phyloP scores from a whole-genome alignment of 2,797 vertebrate genomes.

The Bradypodion ventrale region DNA sequence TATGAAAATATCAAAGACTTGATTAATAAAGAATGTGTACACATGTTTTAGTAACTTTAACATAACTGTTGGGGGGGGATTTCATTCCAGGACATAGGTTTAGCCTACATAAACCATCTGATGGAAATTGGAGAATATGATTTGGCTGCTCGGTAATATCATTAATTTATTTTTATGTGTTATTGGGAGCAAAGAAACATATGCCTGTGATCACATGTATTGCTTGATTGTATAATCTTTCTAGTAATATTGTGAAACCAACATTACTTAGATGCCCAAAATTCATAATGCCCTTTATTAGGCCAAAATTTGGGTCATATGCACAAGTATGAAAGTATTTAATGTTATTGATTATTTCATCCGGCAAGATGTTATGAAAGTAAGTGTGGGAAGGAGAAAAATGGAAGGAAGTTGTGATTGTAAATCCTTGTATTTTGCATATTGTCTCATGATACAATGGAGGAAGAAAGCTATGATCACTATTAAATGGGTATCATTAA shows the following conservation, averaged over 20 bases:
- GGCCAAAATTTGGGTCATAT: too few relatives aligned
- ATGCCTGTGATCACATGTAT: background rate
- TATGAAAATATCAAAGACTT: background rate
- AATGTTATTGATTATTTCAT: too few relatives aligned
- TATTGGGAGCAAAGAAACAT: background rate
- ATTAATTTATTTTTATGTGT: constrained; percentile 5
- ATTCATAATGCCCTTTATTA: too few relatives aligned
- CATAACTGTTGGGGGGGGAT: constrained; percentile 24
- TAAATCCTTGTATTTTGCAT: too few relatives aligned
- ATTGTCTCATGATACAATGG: too few relatives aligned
- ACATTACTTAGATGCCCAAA: background rate
- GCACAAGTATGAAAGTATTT: too few relatives aligned
- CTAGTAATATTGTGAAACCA: background rate
- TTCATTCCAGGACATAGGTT: constrained; percentile 87
- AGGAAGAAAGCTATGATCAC: too few relatives aligned
- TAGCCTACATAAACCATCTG: constrained; percentile 95
- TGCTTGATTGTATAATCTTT: background rate
- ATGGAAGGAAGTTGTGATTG: too few relatives aligned
- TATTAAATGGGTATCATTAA: too few relatives aligned
- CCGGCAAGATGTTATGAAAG: too few relatives aligned
- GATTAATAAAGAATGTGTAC: background rate
- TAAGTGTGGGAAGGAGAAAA: too few relatives aligned
- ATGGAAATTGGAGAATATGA: constrained; percentile 92
- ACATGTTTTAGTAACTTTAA: background rate
- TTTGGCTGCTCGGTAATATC: constrained; percentile 87